A percentile compares a stretch with the other conserved stretches of the same genome.
Evolutionary conservation across 2,797 vertebrate species (phyloP).

Genomic region (Pangasius djambal): DNA sequence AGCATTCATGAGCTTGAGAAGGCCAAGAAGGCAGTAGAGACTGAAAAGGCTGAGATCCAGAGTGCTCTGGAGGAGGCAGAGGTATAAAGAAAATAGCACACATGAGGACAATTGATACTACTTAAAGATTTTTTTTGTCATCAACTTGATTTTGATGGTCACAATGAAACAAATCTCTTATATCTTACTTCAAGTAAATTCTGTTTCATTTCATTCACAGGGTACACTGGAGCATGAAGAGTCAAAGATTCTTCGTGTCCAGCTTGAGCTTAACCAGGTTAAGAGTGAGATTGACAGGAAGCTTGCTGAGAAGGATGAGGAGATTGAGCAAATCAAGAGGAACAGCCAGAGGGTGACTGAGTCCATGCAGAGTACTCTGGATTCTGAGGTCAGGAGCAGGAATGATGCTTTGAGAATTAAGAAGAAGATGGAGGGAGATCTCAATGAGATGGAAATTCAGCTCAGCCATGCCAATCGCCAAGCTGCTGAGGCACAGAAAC

Average conservation of each 20-base stretch:
- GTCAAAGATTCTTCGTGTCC: conserved; percentile 80
- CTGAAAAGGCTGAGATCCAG: conserved; percentile 83
- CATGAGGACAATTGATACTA: neutral
- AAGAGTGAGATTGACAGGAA: conserved; percentile 86
- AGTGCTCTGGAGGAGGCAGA: conserved; percentile 85
- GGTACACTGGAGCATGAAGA: conserved; percentile 78
- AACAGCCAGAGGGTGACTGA: conserved; percentile 82
- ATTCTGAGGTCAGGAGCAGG: conserved; percentile 85
- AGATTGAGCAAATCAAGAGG: conserved; percentile 87
- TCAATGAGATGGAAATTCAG: conserved; percentile 89
- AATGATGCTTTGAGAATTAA: conserved; percentile 87
- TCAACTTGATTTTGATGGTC: neutral
- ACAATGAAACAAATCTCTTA: neutral
- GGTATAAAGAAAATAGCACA: conserved; percentile 63
- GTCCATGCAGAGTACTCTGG: conserved; percentile 81
- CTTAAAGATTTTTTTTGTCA: neutral
- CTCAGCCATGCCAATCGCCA: conserved; percentile 85
- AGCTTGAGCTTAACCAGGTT: conserved; percentile 86
- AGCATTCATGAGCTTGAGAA: conserved; percentile 86
- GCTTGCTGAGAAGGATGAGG: conserved; percentile 86
- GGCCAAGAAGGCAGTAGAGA: conserved; percentile 82
- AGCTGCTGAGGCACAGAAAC: conserved; percentile 83
- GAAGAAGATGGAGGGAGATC: conserved; percentile 88
- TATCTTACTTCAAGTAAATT: neutral
- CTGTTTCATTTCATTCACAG: conserved; percentile 53